Percentiles rank a stretch among this genome's conserved stretches.
These are phyloP conservation scores for Melangyna quadrimaculata DNA, from an alignment of 2,888 invertebrate species.

Conservation along the genomic window DNA sequence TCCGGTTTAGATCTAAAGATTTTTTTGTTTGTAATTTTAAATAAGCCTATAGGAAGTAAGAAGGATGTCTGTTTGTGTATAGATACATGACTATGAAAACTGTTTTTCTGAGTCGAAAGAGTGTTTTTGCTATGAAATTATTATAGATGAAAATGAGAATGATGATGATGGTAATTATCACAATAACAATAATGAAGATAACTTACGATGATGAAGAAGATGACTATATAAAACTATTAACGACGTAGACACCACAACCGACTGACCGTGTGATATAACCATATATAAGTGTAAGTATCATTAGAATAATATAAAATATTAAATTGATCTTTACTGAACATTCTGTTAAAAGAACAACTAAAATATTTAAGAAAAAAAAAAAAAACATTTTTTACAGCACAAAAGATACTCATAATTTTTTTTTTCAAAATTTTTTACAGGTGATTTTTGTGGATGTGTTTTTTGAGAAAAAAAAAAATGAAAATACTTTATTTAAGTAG, in stretches of 20 bases:
- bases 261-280: conserved; percentile 67
- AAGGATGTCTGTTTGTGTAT: conserved; percentile 27
- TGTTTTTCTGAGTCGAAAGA: conserved; percentile 35
- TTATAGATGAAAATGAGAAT: conserved; percentile 29
- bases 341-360: conserved; percentile 33
- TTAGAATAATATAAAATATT: conserved; percentile 26
- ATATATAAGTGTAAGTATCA: conserved; percentile 65
- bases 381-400: conserved; percentile 35
- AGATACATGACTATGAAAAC: neutral
- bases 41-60: neutral
- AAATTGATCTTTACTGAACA: conserved; percentile 29
- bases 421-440: conserved; percentile 67
- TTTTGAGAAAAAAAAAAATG: conserved; percentile 41
- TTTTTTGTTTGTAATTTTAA: neutral
- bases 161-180: conserved; percentile 40
- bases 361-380: neutral
- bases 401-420: conserved; percentile 59
- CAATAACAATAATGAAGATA: conserved; percentile 37
- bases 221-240: conserved; percentile 49
- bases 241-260: conserved; percentile 59
- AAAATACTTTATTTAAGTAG: conserved; percentile 60
- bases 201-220: conserved; percentile 41
- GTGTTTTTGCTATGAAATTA: conserved; percentile 53
- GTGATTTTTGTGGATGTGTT: conserved; percentile 61
- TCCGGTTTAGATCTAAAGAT: neutral